Conservation (phyloP, 2,797 vertebrate species). For the Falco rusticolus region DNA sequence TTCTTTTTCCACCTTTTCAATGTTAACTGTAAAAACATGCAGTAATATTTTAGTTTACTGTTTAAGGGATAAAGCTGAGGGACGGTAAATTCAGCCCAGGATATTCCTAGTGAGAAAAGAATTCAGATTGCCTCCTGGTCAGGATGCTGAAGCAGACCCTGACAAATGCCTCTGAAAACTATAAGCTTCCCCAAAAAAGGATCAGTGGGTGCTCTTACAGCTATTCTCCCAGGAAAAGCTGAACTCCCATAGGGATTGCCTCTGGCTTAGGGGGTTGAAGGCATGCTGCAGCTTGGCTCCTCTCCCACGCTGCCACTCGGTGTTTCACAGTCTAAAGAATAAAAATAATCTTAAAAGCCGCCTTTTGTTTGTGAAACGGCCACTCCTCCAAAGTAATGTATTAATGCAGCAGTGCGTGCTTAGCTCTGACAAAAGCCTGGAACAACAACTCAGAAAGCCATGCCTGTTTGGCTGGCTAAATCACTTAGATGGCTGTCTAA, state of each 20-base stretch:
- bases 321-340: not conserved
- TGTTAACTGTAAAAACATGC: not conserved
- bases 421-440: constrained; percentile 29
- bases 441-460: not conserved
- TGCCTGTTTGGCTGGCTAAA: not conserved
- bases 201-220: not conserved
- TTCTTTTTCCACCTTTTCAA: not conserved
- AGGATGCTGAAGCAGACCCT: not conserved
- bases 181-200: not conserved
- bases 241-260: not conserved
- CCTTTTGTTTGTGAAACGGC: constrained; percentile 8
- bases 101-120: not conserved
- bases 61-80: not conserved
- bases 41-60: not conserved
- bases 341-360: constrained; percentile 24
- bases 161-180: not conserved
- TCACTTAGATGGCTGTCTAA: not conserved
- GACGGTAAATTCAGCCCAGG: not conserved
- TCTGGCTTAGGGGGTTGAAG: not conserved
- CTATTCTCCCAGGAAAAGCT: not conserved
- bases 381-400: not conserved
- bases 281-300: not conserved
- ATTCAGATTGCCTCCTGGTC: not conserved
- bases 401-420: not conserved
- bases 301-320: not conserved